phyloP scores from a whole-genome alignment of 2,888 invertebrate genomes.

The Axea sp. region DNA sequence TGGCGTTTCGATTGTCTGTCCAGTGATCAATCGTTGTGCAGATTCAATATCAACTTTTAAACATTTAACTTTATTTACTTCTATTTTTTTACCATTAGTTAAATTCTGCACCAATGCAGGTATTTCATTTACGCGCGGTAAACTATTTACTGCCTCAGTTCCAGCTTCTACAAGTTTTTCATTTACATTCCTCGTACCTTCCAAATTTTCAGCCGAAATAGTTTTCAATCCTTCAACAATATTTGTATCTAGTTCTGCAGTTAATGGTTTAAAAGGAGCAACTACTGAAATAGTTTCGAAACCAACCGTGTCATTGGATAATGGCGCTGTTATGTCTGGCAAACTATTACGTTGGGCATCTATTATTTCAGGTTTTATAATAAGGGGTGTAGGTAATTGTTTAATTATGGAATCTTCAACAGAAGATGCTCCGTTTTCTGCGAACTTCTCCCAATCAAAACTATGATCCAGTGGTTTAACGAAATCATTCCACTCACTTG shows the following conservation, averaged over 20 bases:
- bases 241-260: constrained; percentile 80
- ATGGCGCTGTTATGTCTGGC: constrained; percentile 76
- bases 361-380: constrained; percentile 81
- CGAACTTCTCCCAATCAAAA: constrained; percentile 80
- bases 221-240: constrained; percentile 81
- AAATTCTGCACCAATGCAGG: constrained; percentile 81
- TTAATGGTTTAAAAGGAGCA: constrained; percentile 82
- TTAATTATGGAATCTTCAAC: constrained; percentile 71
- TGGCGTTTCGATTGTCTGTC: constrained; percentile 86
- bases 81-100: constrained; percentile 82
- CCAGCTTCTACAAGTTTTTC: constrained; percentile 82
- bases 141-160: constrained; percentile 80
- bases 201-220: constrained; percentile 82
- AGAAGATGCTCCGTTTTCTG: constrained; percentile 66
- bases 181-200: constrained; percentile 82
- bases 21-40: constrained; percentile 85
- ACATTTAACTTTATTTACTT: constrained; percentile 83
- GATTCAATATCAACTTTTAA: constrained; percentile 84
- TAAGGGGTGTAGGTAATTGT: constrained; percentile 80
- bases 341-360: constrained; percentile 78
- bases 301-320: constrained; percentile 81
- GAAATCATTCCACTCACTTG: constrained; percentile 83
- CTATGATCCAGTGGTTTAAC: constrained; percentile 83
- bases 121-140: constrained; percentile 84
- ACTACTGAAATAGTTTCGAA: constrained; percentile 84